Base-by-base conservation (phyloP, 1,140 invertebrate species). In the Drosophila carrolli region DNA sequence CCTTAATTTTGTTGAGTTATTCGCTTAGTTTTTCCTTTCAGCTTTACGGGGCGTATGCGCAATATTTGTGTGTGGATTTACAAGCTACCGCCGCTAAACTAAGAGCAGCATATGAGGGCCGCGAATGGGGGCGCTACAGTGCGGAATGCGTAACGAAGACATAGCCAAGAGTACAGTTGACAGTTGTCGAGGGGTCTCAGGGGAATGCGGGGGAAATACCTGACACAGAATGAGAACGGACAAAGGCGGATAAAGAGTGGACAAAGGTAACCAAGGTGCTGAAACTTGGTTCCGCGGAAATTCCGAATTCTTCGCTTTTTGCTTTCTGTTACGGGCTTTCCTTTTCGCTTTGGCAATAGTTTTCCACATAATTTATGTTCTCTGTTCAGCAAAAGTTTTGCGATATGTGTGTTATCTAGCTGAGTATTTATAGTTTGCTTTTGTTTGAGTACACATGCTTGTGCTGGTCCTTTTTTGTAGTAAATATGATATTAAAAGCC, bases 61-160 rank as follows among this genome's bases (percentile, higher is more conserved):
- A 86, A 83, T 86, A 86, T 86, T 86, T 86, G 78, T 88, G 60
- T 86, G 78, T 78, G 66, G 72, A 82, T 86, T 83, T 88, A 88
- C 66, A 76, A 82, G 78, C 82, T 57, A 61, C 62, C 55, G 61
- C 56, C 50, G 32, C 56, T 44, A 61, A 27, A 60, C 56, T 40
- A 61, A 60, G 61, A 51, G 19, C 57, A 37, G 29, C 29, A 68
- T 29, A 27, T 50, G 44, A 43, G 38, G 27, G 29, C 8, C 59
- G 11, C 14, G 44, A 41, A 19, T 13, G 9, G 47, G 14, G 43
- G 50, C 38, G 44, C 27, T 29, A 11, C 59, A 43, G 61, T 46
- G 50, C 51, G 51, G 62, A 46, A 54, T 70, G 47, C 65, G 53
- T 59, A 65, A 75, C 51, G 51, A 56, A 75, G 60, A 75, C 73